Evolutionary conservation across 2,888 invertebrate genomes (phyloP).

Genomic region (Trichogramma dendrolimi): DNA sequence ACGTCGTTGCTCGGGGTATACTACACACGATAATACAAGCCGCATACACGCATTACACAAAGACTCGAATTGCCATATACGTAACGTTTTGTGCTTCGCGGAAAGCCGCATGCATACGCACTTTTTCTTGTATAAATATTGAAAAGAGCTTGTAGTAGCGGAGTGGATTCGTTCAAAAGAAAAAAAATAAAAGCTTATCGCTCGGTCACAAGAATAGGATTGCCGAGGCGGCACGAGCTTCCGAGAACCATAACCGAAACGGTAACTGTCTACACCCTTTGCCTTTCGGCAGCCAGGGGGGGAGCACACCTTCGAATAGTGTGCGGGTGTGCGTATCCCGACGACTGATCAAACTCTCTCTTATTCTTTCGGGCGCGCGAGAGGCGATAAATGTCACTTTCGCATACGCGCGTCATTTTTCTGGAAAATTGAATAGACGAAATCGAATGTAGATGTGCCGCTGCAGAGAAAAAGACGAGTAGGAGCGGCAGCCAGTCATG

Average conservation of each 20-base stretch:
- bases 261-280: conserved; percentile 52
- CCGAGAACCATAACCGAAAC: conserved; percentile 54
- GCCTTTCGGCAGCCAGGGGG: conserved; percentile 27
- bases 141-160: too few relatives aligned
- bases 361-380: conserved; percentile 37
- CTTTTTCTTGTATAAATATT: too few relatives aligned
- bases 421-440: conserved; percentile 49
- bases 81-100: neutral
- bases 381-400: conserved; percentile 25
- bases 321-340: conserved; percentile 30
- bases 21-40: too few relatives aligned
- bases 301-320: too few relatives aligned
- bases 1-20: too few relatives aligned
- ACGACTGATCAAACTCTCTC: conserved; percentile 52
- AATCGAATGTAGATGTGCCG: conserved; percentile 39
- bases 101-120: conserved; percentile 11
- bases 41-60: too few relatives aligned
- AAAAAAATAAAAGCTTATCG: conserved; percentile 44
- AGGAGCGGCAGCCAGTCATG: too few relatives aligned
- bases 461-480: too few relatives aligned
- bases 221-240: conserved; percentile 44
- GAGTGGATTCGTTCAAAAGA: too few relatives aligned
- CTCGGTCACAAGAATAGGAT: conserved; percentile 53
- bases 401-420: conserved; percentile 39
- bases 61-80: too few relatives aligned